Evolutionary conservation across 2,113 vertebrate species (phyloP), one percentile per base, ranked within the genome.

Genomic region (Xenopus borealis): DNA sequence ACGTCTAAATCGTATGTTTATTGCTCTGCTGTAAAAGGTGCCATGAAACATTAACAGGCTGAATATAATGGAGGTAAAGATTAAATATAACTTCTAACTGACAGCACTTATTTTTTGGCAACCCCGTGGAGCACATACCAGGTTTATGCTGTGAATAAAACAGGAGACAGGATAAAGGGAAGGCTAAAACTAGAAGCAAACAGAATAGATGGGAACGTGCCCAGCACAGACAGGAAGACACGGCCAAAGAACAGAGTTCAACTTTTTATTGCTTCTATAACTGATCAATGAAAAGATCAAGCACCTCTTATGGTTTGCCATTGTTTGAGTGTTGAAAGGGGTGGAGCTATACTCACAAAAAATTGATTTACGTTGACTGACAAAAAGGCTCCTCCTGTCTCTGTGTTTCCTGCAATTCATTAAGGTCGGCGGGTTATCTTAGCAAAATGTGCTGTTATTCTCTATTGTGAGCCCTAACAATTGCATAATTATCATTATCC

Each of bases 391-490:
- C 58, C 66, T 63, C 53, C 19, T 46, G 59, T 64, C 17, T 77
- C 67, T 68, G 62, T 23, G 67, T 70, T 77, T 77, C 74, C 74
- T 77, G 74, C 46, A 55, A 70, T 77, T 77, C 74, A 77, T 45
- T 10, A 27, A 77, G 59, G 74, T 77, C 66, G 46, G 16, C 30
- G 20, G 74, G 74, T 18, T 77, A 77, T 70, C 66, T 1, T 11
- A 8, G 23, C 17, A 61, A n/a, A 30, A 20, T 16, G 10, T 8
- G n/a, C 18, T n/a, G 12, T 52, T 59, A 52, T 13, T 55, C 59
- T 52, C 44, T 18, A 23, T 47, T 47, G n/a, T 33, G 62, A 62
- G 16, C 27, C 12, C 53, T 4, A 63, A 63, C 59, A 69, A 69
- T 76, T 53, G 45, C 46, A 63, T 57, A 19, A 46, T 20, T 40